Evolutionary conservation across 53 echinoderm and acorn worm species (phyloP).

Genomic region (Hippasteria phrygiana): DNA sequence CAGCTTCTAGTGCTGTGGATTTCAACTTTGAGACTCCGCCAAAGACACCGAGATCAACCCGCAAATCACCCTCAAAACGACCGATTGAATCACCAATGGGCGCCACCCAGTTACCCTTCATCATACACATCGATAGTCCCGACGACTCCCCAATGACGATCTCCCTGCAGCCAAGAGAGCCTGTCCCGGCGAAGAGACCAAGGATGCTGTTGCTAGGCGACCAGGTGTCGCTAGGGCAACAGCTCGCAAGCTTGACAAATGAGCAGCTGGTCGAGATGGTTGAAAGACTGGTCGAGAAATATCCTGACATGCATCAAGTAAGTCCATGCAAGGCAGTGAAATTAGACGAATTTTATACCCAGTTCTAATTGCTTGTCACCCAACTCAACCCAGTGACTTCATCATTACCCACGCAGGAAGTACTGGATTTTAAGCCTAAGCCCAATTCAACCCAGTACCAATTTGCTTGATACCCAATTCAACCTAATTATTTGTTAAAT

Average conservation of each 20-base stretch:
- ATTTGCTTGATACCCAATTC: too few species aligned
- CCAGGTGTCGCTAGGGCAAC: conserved; percentile 58
- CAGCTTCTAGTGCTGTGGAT: not conserved
- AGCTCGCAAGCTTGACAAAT: conserved; percentile 70
- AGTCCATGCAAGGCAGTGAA: too few species aligned
- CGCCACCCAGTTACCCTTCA: conserved; percentile 3
- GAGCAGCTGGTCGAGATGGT: conserved; percentile 77
- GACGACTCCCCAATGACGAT: not conserved
- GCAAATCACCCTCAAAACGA: conserved; percentile 43
- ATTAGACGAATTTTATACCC: too few species aligned
- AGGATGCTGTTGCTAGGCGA: conserved; percentile 57
- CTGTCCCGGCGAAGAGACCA: conserved; percentile 65
- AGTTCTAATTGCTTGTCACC: not conserved
- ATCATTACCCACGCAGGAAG: not conserved
- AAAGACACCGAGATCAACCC: conserved; percentile 57
- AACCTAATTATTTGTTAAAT: too few species aligned
- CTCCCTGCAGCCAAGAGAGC: not conserved
- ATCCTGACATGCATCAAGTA: conserved; percentile 86
- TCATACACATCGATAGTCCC: conserved; percentile 29
- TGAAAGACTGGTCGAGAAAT: conserved; percentile 63
- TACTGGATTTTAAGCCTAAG: not conserved
- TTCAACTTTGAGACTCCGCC: conserved; percentile 63
- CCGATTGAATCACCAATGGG: conserved; percentile 1
- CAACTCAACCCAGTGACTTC: not conserved
- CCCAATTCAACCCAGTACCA: conserved; percentile 15